Conservation (phyloP, 2,888 invertebrate genomes). For the Eupithecia pulchellata region DNA sequence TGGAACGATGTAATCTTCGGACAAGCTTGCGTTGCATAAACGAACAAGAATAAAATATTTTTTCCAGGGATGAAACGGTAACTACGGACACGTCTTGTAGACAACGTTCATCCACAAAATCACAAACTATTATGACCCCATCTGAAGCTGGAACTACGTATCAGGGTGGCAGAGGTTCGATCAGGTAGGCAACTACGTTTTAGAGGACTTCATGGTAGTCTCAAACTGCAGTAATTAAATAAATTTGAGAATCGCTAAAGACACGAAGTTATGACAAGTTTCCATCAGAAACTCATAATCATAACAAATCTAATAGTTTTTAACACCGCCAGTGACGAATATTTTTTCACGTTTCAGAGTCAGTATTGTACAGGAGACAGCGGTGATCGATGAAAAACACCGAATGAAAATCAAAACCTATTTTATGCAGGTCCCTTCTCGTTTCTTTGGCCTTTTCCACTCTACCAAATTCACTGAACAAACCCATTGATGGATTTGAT, state of each 20-base stretch:
- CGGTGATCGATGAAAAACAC: constrained; percentile 12
- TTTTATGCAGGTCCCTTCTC: constrained; percentile 70
- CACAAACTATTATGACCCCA: constrained; percentile 50
- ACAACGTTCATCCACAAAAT: constrained; percentile 39
- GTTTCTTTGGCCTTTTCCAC: neutral
- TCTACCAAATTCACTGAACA: neutral
- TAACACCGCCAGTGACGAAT: neutral
- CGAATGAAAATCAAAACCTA: constrained; percentile 62
- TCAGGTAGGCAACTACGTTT: constrained; percentile 49
- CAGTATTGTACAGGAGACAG: constrained; percentile 52
- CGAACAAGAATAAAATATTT: neutral
- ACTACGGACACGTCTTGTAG: constrained; percentile 20
- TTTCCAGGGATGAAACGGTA: neutral
- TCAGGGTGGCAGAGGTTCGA: constrained; percentile 48
- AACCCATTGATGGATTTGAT: neutral
- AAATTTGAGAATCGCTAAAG: no score
- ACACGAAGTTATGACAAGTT: neutral
- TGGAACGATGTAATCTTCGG: neutral
- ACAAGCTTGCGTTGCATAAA: neutral
- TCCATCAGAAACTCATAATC: neutral
- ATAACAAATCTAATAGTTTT: neutral
- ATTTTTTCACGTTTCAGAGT: constrained; percentile 54
- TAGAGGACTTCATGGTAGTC: neutral
- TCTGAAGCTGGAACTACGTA: constrained; percentile 30
- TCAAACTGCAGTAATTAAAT: neutral